phyloP scores from a whole-genome alignment of 2,113 vertebrate genomes.

The Salvelinus namaycush region DNA sequence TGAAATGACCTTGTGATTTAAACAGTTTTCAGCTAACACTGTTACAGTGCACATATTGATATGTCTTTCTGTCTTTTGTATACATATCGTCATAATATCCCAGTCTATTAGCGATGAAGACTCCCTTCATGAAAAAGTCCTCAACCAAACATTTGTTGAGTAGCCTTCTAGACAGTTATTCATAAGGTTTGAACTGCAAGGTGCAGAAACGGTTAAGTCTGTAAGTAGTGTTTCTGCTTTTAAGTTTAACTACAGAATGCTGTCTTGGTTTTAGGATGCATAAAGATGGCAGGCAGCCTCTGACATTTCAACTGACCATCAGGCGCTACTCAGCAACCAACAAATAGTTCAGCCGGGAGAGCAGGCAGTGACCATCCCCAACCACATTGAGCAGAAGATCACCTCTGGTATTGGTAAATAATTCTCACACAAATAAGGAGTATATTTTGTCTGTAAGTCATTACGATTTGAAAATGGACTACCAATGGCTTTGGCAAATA shows the following conservation, averaged over 20 bases:
- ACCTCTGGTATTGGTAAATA: slow-evolving; percentile 64
- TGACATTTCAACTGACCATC: slow-evolving; percentile 81
- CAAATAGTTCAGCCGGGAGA: slow-evolving; percentile 80
- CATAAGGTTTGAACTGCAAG: not conserved
- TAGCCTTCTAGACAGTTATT: slow-evolving; percentile 80
- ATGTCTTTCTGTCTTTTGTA: too few relatives aligned
- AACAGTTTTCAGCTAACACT: too few relatives aligned
- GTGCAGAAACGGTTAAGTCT: not conserved
- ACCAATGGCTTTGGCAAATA: too few relatives aligned
- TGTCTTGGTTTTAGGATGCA: slow-evolving; percentile 70
- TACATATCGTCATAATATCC: slow-evolving; percentile 19
- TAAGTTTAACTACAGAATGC: not conserved
- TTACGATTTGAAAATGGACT: not conserved
- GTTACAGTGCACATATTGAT: too few relatives aligned
- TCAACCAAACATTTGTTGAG: slow-evolving; percentile 77
- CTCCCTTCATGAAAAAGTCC: slow-evolving; percentile 85
- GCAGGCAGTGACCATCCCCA: slow-evolving; percentile 84
- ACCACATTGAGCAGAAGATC: slow-evolving; percentile 77
- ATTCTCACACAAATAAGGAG: not conserved
- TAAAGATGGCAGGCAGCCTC: slow-evolving; percentile 83
- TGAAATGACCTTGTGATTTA: not conserved
- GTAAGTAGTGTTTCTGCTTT: not conserved
- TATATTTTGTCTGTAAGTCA: not conserved
- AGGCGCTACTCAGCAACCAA: slow-evolving; percentile 69
- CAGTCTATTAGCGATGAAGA: slow-evolving; percentile 94